These are phyloP conservation scores for Lemur catta DNA, from an alignment of 2,797 vertebrate species.

Conservation along the genomic window DNA sequence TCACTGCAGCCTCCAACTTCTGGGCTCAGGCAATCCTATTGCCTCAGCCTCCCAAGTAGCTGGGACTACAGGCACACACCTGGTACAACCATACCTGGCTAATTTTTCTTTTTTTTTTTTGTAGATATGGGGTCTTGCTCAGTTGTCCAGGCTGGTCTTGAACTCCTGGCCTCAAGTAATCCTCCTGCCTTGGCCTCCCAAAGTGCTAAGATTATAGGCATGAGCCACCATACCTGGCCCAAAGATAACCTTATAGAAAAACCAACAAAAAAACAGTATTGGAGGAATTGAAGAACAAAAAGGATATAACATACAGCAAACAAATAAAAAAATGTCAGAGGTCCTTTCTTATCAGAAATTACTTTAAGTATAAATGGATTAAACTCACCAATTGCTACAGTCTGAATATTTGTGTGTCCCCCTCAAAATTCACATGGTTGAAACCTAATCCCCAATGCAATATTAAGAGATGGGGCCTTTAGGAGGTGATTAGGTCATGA, in stretches of 20 bases:
- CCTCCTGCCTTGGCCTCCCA: too few species aligned
- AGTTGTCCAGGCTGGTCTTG: too few species aligned
- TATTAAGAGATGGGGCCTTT: background rate
- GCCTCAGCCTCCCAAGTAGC: too few species aligned
- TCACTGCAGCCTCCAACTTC: too few species aligned
- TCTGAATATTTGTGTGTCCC: background rate
- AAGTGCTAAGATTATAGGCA: too few species aligned
- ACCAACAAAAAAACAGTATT: background rate
- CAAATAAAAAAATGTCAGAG: background rate
- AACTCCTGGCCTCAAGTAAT: too few species aligned
- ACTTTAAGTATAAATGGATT: background rate
- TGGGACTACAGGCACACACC: too few species aligned
- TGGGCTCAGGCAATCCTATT: too few species aligned
- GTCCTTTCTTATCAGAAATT: background rate
- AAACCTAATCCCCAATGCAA: background rate
- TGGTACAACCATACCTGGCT: too few species aligned
- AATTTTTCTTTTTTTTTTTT: too few species aligned
- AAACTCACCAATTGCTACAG: background rate
- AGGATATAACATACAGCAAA: background rate
- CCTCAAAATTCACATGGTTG: background rate
- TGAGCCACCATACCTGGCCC: too few species aligned
- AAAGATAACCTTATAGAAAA: background rate
- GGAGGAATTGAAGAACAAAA: background rate
- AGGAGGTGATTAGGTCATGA: background rate
- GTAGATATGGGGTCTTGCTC: too few species aligned